Base-by-base conservation (phyloP, 2,797 vertebrate species). In the Pteropus rufus region DNA sequence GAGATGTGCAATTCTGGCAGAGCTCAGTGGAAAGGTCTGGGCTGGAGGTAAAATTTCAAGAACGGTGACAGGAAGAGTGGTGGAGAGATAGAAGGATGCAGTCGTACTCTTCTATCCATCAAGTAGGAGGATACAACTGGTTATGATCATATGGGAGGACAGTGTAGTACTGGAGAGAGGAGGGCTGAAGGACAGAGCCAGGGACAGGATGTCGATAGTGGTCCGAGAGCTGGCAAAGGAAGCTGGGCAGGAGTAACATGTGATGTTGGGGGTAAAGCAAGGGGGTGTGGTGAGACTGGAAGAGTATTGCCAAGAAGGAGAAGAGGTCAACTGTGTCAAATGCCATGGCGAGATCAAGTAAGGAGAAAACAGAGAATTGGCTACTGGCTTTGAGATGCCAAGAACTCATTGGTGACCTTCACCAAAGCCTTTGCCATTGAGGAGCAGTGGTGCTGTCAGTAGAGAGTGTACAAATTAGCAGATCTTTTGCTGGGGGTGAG, bases 71-170 rank as follows among this genome's bases (percentile, higher is more conserved):
- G 15, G 49, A 16, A 49, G 49, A 49, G 49, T 16, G 49, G 49
- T 49, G 15, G 14, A 49, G 49, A 49, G 49, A 1, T 16, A 49
- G 49, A 49, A 49, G 49, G 49, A 49, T 5, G 49, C 15, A 49
- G 49, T 49, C 15, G 5, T 49, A 49, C 49, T 49, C 49, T 49
- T 49, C 49, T 49, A 15, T 72, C 46, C 15, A 79, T 26, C 8
- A 36, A 3, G 16, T 6, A 60, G 64, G 60, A 77, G 41, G 31
- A 0, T 36, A 16, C 0, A 0, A 6, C 26, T 41, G 7, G 39
- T 8, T 39, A 2, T 11, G 54, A 24, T 39, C 12, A 36, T 36
- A n/a, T 64, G 31, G 24, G 80, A 65, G 62, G n/a, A 49, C 21
- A 7, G 10, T 9, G 46, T 16, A 54, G 73, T 31, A 44, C n/a